Conservation (phyloP, 2,888 invertebrate species). For the Myathropa florea region DNA sequence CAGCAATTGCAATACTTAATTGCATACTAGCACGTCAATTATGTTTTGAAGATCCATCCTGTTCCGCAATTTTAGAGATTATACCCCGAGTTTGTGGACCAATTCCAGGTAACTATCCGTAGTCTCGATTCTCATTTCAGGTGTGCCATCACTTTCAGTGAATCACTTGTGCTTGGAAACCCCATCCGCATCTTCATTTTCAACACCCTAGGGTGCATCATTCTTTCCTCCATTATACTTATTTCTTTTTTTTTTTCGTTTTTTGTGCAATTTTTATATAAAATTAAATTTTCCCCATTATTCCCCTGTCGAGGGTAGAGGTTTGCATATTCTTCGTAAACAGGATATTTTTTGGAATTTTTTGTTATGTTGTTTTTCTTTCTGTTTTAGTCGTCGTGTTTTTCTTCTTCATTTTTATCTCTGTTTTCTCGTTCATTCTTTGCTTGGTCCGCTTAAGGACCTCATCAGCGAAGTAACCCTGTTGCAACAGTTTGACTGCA, state of each 20-base stretch:
- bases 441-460: slow-evolving; percentile 27
- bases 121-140: slow-evolving; percentile 1
- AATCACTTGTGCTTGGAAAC: neutral
- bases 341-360: slow-evolving; percentile 37
- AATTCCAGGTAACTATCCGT: slow-evolving; percentile 89
- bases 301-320: slow-evolving; percentile 5
- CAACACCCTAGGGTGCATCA: neutral
- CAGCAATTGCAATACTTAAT: slow-evolving; percentile 90
- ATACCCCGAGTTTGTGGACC: slow-evolving; percentile 95
- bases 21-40: slow-evolving; percentile 93
- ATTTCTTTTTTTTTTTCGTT: neutral
- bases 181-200: neutral
- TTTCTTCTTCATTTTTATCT: neutral
- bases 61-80: slow-evolving; percentile 94
- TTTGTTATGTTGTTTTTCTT: neutral
- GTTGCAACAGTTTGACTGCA: slow-evolving; percentile 61
- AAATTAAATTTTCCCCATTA: slow-evolving; percentile 52
- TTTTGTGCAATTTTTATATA: slow-evolving; percentile 12
- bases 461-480: slow-evolving; percentile 62
- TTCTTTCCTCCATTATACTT: neutral
- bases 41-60: slow-evolving; percentile 94
- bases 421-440: neutral
- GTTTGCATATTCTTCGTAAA: slow-evolving; percentile 2
- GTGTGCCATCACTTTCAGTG: neutral
- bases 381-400: neutral